Evolutionary conservation across 2,888 invertebrate genomes (phyloP).

Genomic region (Meliscaeva auricollis): DNA sequence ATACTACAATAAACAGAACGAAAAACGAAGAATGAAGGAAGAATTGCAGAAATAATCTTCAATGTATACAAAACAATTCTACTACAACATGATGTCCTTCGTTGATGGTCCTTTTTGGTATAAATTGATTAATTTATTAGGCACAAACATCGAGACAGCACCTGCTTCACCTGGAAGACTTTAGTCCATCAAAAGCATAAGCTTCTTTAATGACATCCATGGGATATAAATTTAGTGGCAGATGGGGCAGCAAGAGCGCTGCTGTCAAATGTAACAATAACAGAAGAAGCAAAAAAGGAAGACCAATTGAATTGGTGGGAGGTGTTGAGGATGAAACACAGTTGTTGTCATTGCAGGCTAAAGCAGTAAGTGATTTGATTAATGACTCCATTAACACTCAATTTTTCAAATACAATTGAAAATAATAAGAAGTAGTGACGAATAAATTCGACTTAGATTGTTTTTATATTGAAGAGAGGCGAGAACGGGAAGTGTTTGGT

Average conservation of each 20-base stretch:
- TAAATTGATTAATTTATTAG: slow-evolving; percentile 18
- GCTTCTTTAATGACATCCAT: slow-evolving; percentile 16
- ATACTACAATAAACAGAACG: not conserved
- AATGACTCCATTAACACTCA: slow-evolving; percentile 24
- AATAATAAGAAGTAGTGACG: not conserved
- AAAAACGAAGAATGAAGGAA: not conserved
- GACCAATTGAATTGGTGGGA: slow-evolving; percentile 10
- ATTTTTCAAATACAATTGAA: slow-evolving; percentile 10
- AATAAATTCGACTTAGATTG: not conserved
- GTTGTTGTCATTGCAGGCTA: slow-evolving; percentile 27
- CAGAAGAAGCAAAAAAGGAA: not conserved
- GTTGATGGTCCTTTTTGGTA: not conserved
- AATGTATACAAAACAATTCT: not conserved
- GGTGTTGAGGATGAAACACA: slow-evolving; percentile 6
- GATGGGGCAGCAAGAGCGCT: not conserved
- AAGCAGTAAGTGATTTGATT: slow-evolving; percentile 10
- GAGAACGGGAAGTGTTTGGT: not conserved
- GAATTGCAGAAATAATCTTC: not conserved
- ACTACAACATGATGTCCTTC: too few species aligned
- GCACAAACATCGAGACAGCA: not conserved
- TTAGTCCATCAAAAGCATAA: slow-evolving; percentile 25
- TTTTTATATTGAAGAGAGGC: not conserved
- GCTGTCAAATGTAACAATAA: not conserved
- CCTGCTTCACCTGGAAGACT: slow-evolving; percentile 4
- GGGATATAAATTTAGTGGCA: slow-evolving; percentile 3